Conservation (phyloP, 2,113 vertebrate species). For the Lutjanus erythropterus region DNA sequence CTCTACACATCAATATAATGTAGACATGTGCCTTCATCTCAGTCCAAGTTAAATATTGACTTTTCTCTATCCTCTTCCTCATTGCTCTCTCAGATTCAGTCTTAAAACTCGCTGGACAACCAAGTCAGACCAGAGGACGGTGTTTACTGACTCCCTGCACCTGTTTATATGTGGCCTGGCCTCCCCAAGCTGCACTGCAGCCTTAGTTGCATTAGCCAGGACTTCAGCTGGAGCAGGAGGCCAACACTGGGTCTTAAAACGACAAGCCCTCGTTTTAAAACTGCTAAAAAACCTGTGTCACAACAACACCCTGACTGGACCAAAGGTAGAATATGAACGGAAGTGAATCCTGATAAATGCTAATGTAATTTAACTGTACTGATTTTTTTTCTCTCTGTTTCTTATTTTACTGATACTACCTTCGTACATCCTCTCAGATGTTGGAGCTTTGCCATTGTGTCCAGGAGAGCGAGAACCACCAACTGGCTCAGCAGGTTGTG, state of each 20-base stretch:
- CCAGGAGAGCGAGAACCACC: slow-evolving; percentile 86
- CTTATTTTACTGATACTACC: not conserved
- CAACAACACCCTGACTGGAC: slow-evolving; percentile 87
- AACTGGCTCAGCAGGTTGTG: slow-evolving; percentile 80
- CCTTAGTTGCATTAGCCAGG: slow-evolving; percentile 81
- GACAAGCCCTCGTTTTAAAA: slow-evolving; percentile 82
- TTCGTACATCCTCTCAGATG: slow-evolving; percentile 58
- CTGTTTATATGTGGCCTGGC: slow-evolving; percentile 91
- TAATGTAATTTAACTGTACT: not conserved
- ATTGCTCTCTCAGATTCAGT: slow-evolving; percentile 76
- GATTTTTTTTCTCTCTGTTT: not conserved
- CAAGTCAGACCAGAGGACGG: slow-evolving; percentile 82
- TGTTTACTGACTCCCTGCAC: slow-evolving; percentile 87
- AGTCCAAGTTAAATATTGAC: not conserved
- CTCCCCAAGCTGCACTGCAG: slow-evolving; percentile 76
- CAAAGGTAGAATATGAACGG: slow-evolving; percentile 79
- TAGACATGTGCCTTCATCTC: not conserved
- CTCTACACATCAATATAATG: not conserved
- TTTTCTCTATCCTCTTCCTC: not conserved
- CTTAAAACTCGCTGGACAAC: slow-evolving; percentile 90
- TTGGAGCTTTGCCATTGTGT: slow-evolving; percentile 90
- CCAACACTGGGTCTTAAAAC: slow-evolving; percentile 75
- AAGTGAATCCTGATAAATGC: not conserved
- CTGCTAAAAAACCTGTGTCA: slow-evolving; percentile 81
- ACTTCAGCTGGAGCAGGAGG: slow-evolving; percentile 43